Base-by-base conservation (phyloP, 2,888 invertebrate genomes). In the Clanis bilineata region DNA sequence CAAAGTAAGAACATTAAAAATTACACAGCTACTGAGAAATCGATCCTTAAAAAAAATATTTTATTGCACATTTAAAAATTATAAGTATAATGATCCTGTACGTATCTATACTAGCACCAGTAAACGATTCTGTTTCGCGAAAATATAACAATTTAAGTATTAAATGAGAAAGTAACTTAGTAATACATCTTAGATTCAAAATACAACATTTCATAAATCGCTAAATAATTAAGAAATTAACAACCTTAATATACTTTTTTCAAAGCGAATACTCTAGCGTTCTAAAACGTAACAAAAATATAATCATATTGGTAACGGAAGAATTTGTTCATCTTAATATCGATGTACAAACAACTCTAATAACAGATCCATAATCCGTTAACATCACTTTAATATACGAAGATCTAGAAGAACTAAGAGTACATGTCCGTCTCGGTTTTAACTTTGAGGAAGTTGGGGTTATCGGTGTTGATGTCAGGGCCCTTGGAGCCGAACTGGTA, bases 401-500 rank as follows among this genome's bases (percentile, higher is more conserved):
- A 66, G 62, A 65, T 65, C 72, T 59, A 63, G 58, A 72, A 72
- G 73, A 81, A 84, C 84, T 88, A 88, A 71, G 85, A 81, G 67
- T 83, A 86, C 64, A 80, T 70, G 60, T 87, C 83, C 55, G 79
- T 59, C 72, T 91, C 91, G 58, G 86, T 71, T 76, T 91, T 90
- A 59, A 90, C 82, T 76, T 88, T 89, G 62, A 83, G 68, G 68
- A 88, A 88, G 71, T 90, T 90, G 10, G 95, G 95, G 73, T 94
- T 94, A 64, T 94, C 93, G 7, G 95, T 95, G 74, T 93, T 93
- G 95, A 96, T 96, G 67, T 95, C 95, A 25, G 94, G 95, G 1
- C 97, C 97, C 66, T 95, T 96, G 64, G 94, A 95, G 0, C 96
- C 96, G 85, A 97, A 97, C 82, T 96, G 95, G 89, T 97, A 97